A percentile compares a stretch with the other conserved stretches of the same genome.
phyloP scores from a whole-genome alignment of 2,113 vertebrate genomes.

The Vireo altiloquus region DNA sequence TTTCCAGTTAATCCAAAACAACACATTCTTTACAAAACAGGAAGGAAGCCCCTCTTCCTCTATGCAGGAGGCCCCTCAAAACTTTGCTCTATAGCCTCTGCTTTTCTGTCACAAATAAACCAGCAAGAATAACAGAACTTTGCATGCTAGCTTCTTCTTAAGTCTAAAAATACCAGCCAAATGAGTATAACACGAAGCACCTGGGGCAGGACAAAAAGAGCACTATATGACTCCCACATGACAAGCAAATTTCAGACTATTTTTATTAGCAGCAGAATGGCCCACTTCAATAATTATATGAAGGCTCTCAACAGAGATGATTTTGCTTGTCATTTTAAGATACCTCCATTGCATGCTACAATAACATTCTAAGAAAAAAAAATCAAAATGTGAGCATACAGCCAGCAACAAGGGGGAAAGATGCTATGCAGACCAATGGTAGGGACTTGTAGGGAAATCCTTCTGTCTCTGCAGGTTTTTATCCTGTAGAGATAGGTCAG shows the following conservation, averaged over 20 bases:
- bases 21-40: neutral
- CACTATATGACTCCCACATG: rapidly evolving
- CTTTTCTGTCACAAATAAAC: neutral
- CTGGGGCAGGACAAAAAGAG: neutral
- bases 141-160: neutral
- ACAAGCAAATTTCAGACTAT: neutral
- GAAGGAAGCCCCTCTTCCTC: too few relatives aligned
- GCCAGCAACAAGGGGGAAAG: neutral
- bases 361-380: neutral
- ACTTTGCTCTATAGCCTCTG: neutral
- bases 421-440: rapidly evolving
- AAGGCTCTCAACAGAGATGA: neutral
- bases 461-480: neutral
- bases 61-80: neutral
- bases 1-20: neutral
- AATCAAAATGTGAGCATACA: neutral
- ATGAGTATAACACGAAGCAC: neutral
- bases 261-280: neutral
- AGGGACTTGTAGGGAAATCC: neutral
- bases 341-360: neutral
- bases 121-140: neutral
- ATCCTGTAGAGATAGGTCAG: neutral
- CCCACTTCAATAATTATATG: neutral
- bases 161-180: neutral
- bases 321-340: neutral